Conservation (phyloP, 2,888 invertebrate species). For the Meiosimyza platycephala region DNA sequence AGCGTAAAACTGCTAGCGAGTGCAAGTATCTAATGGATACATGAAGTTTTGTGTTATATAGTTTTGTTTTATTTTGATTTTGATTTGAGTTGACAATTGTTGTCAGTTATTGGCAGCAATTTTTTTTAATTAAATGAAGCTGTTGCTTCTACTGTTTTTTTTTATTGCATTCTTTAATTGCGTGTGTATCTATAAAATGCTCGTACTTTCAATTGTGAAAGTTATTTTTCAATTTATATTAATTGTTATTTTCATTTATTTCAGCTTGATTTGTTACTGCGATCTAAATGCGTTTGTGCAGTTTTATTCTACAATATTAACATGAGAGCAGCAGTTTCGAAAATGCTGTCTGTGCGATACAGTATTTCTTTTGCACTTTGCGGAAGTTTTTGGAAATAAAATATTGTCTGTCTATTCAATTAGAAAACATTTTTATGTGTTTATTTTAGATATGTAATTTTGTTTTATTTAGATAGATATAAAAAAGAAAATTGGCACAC, state of each 20-base stretch:
- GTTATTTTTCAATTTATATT: conserved; percentile 2
- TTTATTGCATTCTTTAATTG: not conserved
- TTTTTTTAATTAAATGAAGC: conserved; percentile 20
- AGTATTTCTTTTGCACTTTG: no score
- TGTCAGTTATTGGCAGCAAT: conserved; percentile 30
- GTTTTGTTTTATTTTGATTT: not conserved
- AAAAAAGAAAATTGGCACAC: no score
- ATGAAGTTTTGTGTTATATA: not conserved
- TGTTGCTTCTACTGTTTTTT: not conserved
- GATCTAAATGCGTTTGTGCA: no score
- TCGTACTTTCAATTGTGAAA: not conserved
- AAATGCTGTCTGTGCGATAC: no score
- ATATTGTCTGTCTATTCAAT: no score
- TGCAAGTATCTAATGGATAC: not conserved
- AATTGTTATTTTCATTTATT: not conserved
- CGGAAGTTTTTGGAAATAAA: no score
- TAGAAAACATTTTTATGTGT: no score
- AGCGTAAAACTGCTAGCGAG: not conserved
- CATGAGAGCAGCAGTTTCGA: no score
- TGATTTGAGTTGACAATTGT: conserved; percentile 15
- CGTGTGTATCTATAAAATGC: not conserved
- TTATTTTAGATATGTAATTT: no score
- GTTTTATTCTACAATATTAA: no score
- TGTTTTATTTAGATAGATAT: no score
- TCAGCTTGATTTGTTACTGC: no score